phyloP scores from a whole-genome alignment of 2,797 vertebrate species.

The Thunnus albacares region DNA sequence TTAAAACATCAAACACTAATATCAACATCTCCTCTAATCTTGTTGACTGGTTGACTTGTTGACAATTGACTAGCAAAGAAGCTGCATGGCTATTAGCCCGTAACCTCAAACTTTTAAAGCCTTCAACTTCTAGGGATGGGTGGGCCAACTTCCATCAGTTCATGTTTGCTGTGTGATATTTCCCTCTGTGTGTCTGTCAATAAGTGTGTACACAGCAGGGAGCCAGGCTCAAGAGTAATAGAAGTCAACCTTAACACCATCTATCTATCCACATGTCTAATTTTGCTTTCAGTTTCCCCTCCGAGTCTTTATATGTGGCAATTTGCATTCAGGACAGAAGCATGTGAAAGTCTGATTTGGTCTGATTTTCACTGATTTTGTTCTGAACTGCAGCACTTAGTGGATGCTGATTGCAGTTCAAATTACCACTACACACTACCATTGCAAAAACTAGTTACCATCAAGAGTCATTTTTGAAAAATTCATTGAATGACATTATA shows the following conservation, averaged over 20 bases:
- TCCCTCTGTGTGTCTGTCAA: conserved; percentile 37
- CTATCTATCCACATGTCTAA: conserved; percentile 33
- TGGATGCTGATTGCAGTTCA: conserved; percentile 65
- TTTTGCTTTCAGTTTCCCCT: conserved; percentile 45
- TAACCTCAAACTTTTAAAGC: conserved; percentile 46
- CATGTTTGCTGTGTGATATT: conserved; percentile 57
- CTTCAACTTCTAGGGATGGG: conserved; percentile 29
- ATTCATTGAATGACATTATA: conserved; percentile 42
- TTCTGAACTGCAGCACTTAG: conserved; percentile 48
- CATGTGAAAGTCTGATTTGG: conserved; percentile 52
- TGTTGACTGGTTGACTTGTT: conserved; percentile 61
- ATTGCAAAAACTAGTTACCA: conserved; percentile 31
- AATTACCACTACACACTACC: conserved; percentile 49
- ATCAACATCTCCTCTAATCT: conserved; percentile 53
- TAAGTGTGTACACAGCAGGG: conserved; percentile 36
- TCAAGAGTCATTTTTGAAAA: conserved; percentile 39
- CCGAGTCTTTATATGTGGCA: conserved; percentile 42
- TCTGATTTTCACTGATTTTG: conserved; percentile 72
- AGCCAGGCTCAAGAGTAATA: conserved; percentile 45
- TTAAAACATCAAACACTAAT: conserved; percentile 62
- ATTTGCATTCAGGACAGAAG: conserved; percentile 59
- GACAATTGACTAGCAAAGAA: conserved; percentile 55
- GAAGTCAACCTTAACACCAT: conserved; percentile 30
- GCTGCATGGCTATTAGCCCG: conserved; percentile 44
- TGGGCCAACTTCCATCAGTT: conserved; percentile 21